Evolutionary conservation across 2,888 invertebrate species (phyloP), one percentile per base, ranked within the genome.

Genomic region (Synanthedon tipuliformis): DNA sequence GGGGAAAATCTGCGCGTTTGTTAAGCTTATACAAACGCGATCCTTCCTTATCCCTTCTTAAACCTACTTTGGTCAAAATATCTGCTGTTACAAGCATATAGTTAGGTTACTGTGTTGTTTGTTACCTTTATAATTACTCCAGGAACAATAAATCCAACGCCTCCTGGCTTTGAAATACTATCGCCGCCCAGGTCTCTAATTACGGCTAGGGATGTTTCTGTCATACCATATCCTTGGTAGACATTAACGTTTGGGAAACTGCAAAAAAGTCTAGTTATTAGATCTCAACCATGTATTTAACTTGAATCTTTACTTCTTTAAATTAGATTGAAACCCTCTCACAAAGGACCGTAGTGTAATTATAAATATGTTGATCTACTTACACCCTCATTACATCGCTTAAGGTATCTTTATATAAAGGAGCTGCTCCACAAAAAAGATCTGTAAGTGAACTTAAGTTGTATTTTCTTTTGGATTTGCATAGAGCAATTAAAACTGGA

Each of bases 161-260:
- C 75, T 1, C 77, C 81, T 0, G 59, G 51, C 50, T 77, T 79
- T 2, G 56, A 34, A 0, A 8, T 18, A 0, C 61, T 59, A 0
- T 57, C 50, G 0, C 63, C 58, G 0, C 52, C 13, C 0, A 15
- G 27, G 3, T 61, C 60, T 18, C 63, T 66, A 0, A 67, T 55
- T 0, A 75, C 61, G 0, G 62, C 70, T 0, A 81, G 59, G 0
- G 78, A 76, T 0, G 66, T 55, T 54, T 86, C 85, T 0, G 85
- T 82, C 53, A 80, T 60, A 0, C 85, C 85, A 13, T 85, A 84
- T 0, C 77, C 84, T 66, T 83, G 83, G 0, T 63, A 48, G 0
- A 83, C 61, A 0, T 60, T 7, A 0, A 71, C 52, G 23, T 75
- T 78, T 0, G 81, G 80, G n/a, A 85, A 85, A 52, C 84, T 85